Conservation (phyloP, 1,140 invertebrate genomes). For the Cryptotermes secundus region DNA sequence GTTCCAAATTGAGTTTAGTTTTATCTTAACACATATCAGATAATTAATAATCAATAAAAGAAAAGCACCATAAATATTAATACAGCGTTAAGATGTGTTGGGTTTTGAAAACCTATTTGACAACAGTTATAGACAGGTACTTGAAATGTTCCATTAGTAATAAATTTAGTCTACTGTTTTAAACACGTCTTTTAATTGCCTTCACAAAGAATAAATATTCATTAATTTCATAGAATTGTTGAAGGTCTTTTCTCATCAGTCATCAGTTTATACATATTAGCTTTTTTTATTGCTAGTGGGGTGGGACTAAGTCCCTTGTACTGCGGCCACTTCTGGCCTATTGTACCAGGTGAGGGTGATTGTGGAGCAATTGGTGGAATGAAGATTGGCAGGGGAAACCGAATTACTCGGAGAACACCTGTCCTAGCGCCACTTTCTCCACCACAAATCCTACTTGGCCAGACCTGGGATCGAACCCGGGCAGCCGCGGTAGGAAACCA, state of each 20-base stretch:
- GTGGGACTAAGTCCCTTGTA: too few species aligned
- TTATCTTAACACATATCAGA: not conserved
- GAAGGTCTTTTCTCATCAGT: slow-evolving; percentile 34
- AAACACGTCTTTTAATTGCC: not conserved
- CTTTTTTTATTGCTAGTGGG: too few species aligned
- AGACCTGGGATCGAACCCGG: too few species aligned
- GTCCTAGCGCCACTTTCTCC: too few species aligned
- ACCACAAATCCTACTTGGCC: too few species aligned
- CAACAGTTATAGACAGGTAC: not conserved
- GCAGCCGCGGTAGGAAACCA: too few species aligned
- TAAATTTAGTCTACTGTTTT: not conserved
- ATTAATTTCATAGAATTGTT: slow-evolving; percentile 35
- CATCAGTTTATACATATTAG: slow-evolving; percentile 45
- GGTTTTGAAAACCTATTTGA: not conserved
- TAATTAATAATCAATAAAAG: not conserved
- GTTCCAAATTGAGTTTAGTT: too few species aligned
- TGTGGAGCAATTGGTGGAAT: too few species aligned
- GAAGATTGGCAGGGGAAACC: too few species aligned
- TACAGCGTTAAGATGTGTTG: not conserved
- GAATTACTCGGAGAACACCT: too few species aligned
- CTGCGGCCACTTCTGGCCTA: too few species aligned
- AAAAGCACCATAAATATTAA: not conserved
- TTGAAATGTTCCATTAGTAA: not conserved
- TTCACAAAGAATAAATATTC: not conserved
- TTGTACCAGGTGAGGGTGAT: too few species aligned